Conservation (phyloP, 2,797 vertebrate genomes). For the Girardinus metallicus region DNA sequence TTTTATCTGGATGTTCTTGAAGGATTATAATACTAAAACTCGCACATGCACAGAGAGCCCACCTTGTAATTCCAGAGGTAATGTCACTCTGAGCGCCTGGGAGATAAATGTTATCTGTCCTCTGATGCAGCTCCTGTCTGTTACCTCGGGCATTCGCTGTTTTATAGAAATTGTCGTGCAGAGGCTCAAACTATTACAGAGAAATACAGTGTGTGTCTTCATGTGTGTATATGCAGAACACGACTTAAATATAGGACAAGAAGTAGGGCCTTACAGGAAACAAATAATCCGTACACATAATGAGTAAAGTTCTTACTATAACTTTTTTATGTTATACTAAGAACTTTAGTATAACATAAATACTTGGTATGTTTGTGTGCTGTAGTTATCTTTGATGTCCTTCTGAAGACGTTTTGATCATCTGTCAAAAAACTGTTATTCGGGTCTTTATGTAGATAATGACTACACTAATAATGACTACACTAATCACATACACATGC, state of each 20-base stretch:
- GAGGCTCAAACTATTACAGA: constrained; percentile 22
- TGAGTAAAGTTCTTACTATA: neutral
- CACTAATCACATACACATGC: no score
- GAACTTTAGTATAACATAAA: no score
- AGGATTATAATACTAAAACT: constrained; percentile 34
- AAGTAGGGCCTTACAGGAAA: constrained; percentile 25
- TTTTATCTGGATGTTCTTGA: constrained; percentile 55
- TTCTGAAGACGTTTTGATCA: constrained; percentile 30
- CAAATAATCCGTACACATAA: neutral
- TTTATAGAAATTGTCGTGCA: constrained; percentile 43
- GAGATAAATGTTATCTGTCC: constrained; percentile 63
- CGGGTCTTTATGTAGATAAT: constrained; percentile 18
- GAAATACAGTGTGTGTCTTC: constrained; percentile 10
- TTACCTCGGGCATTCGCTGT: constrained; percentile 44
- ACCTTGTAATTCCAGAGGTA: constrained; percentile 52
- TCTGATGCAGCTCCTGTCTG: constrained; percentile 36
- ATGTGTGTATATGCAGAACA: constrained; percentile 1
- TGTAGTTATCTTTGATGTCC: constrained; percentile 24
- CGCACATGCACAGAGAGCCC: constrained; percentile 14
- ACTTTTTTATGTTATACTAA: constrained; percentile 5
- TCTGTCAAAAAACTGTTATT: constrained; percentile 36
- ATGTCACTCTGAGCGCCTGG: constrained; percentile 44
- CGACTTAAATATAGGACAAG: constrained; percentile 3
- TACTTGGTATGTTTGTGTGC: constrained; percentile 8
- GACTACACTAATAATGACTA: no score